Evolutionary conservation across 2,113 vertebrate species (phyloP).

Genomic region (Mobula birostris): DNA sequence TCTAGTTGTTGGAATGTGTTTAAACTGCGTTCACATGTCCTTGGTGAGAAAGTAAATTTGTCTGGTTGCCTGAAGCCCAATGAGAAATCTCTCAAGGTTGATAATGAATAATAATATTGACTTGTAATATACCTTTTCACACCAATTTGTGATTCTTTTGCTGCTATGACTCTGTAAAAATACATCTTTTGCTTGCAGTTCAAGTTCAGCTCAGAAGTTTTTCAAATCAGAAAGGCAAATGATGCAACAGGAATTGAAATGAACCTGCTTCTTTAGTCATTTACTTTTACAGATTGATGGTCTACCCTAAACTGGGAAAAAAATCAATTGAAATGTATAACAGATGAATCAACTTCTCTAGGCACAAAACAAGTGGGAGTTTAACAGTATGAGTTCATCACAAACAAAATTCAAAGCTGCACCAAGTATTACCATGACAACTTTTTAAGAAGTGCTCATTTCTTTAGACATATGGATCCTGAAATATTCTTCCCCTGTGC

Average conservation of each 20-base stretch:
- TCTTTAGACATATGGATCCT: background rate
- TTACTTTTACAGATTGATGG: background rate
- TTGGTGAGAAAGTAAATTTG: background rate
- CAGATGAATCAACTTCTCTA: background rate
- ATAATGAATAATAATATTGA: background rate
- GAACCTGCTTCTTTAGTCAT: background rate
- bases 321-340: background rate
- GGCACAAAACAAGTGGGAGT: background rate
- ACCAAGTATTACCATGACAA: background rate
- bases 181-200: background rate
- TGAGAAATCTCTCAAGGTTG: background rate
- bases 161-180: background rate
- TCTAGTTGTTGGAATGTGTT: background rate
- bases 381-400: background rate
- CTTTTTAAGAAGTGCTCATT: background rate
- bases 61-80: background rate
- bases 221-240: background rate
- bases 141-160: background rate
- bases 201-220: background rate
- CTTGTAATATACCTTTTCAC: background rate
- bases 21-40: background rate
- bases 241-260: background rate
- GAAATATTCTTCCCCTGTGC: background rate
- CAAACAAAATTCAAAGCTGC: background rate
- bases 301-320: background rate